phyloP scores from a whole-genome alignment of 2,888 invertebrate species.

The Clitarchus hookeri region DNA sequence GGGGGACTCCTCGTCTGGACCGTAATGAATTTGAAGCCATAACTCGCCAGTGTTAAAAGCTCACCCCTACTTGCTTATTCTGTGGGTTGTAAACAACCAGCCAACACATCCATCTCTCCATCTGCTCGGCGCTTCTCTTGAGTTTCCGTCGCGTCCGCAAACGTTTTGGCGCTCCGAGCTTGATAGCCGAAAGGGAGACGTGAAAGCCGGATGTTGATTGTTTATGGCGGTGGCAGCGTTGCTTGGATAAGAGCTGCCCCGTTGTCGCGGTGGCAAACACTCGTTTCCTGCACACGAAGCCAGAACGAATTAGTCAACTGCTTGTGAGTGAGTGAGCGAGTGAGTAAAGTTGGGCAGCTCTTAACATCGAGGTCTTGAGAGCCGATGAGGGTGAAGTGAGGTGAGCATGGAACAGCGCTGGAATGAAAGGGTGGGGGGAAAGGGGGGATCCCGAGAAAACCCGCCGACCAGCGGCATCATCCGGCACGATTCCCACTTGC shows the following conservation, averaged over 20 bases:
- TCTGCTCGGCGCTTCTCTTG: background rate
- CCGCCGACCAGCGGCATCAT: too few relatives aligned
- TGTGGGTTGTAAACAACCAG: background rate
- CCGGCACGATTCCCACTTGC: too few relatives aligned
- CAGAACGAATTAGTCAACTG: background rate
- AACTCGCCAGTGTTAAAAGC: background rate
- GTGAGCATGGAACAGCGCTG: too few relatives aligned
- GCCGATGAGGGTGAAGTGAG: too few relatives aligned
- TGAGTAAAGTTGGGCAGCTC: too few relatives aligned
- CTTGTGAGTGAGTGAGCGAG: background rate
- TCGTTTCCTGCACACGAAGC: background rate
- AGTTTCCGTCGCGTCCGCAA: background rate
- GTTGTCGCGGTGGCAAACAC: background rate
- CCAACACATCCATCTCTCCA: background rate
- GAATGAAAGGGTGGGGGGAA: too few relatives aligned
- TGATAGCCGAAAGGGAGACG: background rate
- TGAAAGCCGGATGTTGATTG: background rate
- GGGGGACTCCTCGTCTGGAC: too few relatives aligned
- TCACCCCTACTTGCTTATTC: background rate
- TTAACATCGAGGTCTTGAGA: too few relatives aligned
- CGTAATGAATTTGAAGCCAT: background rate
- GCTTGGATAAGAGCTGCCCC: background rate
- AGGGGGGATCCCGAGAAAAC: too few relatives aligned
- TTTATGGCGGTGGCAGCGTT: background rate
- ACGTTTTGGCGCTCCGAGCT: background rate